Base-by-base conservation (phyloP, 2,888 invertebrate genomes). In the Chrysina gloriosa region DNA sequence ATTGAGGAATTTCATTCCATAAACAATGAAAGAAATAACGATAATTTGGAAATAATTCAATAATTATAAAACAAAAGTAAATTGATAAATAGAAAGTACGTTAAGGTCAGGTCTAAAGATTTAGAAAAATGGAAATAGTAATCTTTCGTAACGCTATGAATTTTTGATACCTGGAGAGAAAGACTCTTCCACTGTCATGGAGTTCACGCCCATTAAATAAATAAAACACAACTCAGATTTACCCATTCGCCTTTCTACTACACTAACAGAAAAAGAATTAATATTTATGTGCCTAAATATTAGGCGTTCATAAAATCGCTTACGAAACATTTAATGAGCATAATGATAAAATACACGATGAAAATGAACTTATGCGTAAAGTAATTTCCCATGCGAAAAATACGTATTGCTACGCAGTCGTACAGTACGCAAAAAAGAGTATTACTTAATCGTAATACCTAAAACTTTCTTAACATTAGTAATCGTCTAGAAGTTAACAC, bases 371-470 rank as follows among this genome's bases (percentile, higher is more conserved):
- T 25, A 23, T 19, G 31, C 16, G 29, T 25, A 7, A 23, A 21
- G 36, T 25, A 27, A 61, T 61, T 61, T 61, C 58, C 58, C 42
- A 61, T 42, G 58, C 29, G 58, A 42, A 61, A 42, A 42, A 16
- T 61, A 61, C 58, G 39, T 61, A 52, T 52, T 61, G 27, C 25
- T 14, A 27, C 42, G 9, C 21, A 48, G 48, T 61, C 58, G 16
- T 27, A 36, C 19, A 42, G 45, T 29, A 61, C 42, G 58, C 42
- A 58, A 47, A 34, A 45, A 36, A 52, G 39, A 52, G 31, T 52
- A 52, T 65, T 48, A 63, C 63, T 27, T 50, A n/a, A n/a, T n/a
- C n/a, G 34, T 65, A 66, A 58, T 58, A 66, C 56, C 42, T 61
- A 42, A 45, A 27, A 14, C 16, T 61, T 11, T n/a, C 23, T 56